Evolutionary conservation across 2,113 vertebrate species (phyloP).

Genomic region (Riparia riparia): DNA sequence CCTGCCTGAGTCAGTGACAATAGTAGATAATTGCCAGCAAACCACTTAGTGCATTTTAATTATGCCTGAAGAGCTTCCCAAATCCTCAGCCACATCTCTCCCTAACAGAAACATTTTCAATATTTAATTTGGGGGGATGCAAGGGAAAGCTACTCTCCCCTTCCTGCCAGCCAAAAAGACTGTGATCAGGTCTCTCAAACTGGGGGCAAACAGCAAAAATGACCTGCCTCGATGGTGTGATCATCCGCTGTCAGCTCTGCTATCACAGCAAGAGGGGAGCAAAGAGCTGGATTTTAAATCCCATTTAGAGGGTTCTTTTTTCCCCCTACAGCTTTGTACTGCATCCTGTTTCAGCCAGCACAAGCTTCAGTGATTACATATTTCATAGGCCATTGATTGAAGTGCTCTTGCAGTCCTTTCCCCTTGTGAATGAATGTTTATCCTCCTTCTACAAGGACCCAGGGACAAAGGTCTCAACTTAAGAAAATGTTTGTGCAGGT

Average conservation of each 20-base stretch:
- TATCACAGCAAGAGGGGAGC: background rate
- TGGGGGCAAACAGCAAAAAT: background rate
- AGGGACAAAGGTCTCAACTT: background rate
- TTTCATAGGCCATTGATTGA: slow-evolving; percentile 30
- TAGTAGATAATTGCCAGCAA: slow-evolving; percentile 35
- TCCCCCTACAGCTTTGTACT: background rate
- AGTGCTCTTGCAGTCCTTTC: slow-evolving; percentile 15
- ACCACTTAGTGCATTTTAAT: slow-evolving; percentile 29
- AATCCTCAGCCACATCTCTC: background rate
- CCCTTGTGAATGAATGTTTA: slow-evolving; percentile 7
- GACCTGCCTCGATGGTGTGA: fast-evolving
- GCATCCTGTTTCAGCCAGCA: background rate
- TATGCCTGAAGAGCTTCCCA: slow-evolving; percentile 30
- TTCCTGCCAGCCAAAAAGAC: background rate
- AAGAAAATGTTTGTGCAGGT: background rate
- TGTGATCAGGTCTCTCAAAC: background rate
- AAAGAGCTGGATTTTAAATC: background rate
- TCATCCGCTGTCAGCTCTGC: background rate
- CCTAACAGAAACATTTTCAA: background rate
- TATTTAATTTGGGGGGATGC: slow-evolving; percentile 19
- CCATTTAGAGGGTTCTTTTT: background rate
- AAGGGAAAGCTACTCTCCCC: background rate
- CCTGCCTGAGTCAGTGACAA: background rate
- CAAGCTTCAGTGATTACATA: background rate
- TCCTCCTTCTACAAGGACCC: background rate